Evolutionary conservation across 1,140 invertebrate species (phyloP).

Genomic region (Choristoneura fumiferana): DNA sequence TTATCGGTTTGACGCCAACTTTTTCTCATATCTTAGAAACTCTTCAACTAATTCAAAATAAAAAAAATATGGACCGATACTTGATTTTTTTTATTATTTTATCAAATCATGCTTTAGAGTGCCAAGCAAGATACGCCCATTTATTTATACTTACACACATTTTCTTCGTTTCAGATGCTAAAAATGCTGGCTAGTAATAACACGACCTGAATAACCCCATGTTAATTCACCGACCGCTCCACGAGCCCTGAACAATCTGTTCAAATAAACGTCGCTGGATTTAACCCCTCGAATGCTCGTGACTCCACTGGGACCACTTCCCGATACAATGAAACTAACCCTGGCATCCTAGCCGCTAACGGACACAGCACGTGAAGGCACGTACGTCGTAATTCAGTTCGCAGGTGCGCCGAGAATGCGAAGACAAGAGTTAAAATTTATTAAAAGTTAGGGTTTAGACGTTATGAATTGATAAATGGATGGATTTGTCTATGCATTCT

Average conservation of each 20-base stretch:
- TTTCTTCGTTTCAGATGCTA: too few relatives aligned
- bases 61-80: too few relatives aligned
- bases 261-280: conserved; percentile 14
- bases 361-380: conserved; percentile 34
- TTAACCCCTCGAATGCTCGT: not conserved
- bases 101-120: too few relatives aligned
- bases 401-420: conserved; percentile 54
- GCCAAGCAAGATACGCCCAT: too few relatives aligned
- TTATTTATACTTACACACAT: too few relatives aligned
- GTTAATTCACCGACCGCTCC: not conserved
- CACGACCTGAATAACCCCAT: not conserved
- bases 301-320: not conserved
- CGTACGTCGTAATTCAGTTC: conserved; percentile 52
- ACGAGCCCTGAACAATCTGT: not conserved
- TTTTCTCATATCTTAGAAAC: too few relatives aligned
- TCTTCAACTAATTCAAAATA: too few relatives aligned
- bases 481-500: not conserved
- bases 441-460: conserved; percentile 43
- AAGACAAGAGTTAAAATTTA: conserved; percentile 57
- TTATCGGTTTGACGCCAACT: too few relatives aligned
- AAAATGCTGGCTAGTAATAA: not conserved
- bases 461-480: conserved; percentile 8
- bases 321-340: not conserved
- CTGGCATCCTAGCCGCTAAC: not conserved
- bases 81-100: too few relatives aligned